Evolutionary conservation across 1,140 invertebrate species (phyloP).

Genomic region (Neodiprion virginianus): DNA sequence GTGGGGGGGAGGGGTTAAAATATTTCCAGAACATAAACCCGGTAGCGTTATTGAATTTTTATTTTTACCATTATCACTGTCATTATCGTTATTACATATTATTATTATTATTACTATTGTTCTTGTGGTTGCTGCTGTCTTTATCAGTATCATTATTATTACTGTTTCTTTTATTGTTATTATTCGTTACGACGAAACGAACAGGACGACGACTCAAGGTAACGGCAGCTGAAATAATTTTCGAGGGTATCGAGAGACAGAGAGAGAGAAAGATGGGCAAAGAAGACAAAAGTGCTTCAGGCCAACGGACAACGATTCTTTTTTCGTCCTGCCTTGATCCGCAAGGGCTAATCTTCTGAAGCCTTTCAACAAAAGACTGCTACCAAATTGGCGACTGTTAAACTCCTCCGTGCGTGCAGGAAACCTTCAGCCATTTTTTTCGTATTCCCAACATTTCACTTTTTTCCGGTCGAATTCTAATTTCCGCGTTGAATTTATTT

Average conservation of each 20-base stretch:
- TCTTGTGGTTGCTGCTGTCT: too few species aligned
- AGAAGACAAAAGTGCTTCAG: not conserved
- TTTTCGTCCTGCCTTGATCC: not conserved
- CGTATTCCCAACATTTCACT: too few species aligned
- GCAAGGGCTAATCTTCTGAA: conserved; percentile 3
- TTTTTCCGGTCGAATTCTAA: too few species aligned
- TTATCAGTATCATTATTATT: too few species aligned
- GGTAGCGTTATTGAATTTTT: not conserved
- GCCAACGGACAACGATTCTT: not conserved
- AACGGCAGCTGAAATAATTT: not conserved
- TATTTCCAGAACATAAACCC: not conserved
- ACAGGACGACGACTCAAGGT: too few species aligned
- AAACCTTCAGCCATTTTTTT: too few species aligned
- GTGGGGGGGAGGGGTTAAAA: not conserved
- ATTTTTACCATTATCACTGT: not conserved
- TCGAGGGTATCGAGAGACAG: not conserved
- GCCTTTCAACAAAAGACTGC: not conserved
- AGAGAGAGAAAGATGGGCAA: not conserved
- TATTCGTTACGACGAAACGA: too few species aligned
- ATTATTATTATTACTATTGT: not conserved
- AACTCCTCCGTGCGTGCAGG: not conserved
- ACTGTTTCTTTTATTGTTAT: too few species aligned
- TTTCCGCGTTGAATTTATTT: too few species aligned
- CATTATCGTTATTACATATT: not conserved
- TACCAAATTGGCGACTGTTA: not conserved